Conservation (phyloP, 2,888 invertebrate genomes). For the Drymonia ruficornis region DNA sequence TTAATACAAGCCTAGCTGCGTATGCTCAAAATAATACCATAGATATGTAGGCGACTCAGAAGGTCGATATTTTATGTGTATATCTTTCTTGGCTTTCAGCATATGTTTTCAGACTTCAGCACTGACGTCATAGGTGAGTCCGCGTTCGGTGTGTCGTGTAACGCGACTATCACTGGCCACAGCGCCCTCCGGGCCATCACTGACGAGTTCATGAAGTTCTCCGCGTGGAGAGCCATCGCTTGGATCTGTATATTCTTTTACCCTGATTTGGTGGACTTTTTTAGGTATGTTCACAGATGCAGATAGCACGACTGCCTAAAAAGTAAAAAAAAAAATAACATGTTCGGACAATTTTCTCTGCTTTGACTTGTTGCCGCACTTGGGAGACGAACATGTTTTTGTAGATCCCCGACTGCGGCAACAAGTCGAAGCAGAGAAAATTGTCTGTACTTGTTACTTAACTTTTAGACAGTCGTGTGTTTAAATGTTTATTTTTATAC, state of each 20-base stretch:
- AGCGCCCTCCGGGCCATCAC: constrained; percentile 43
- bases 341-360: too few species aligned
- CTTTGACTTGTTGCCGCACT: too few species aligned
- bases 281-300: constrained; percentile 30
- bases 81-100: constrained; percentile 20
- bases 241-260: constrained; percentile 50
- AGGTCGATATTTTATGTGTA: too few species aligned
- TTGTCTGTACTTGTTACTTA: too few species aligned
- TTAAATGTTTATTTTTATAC: too few species aligned
- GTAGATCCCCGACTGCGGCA: too few species aligned
- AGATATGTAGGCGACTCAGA: too few species aligned
- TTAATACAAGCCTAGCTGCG: too few species aligned
- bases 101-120: constrained; percentile 39
- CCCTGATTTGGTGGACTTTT: constrained; percentile 41
- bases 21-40: too few species aligned
- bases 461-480: too few species aligned
- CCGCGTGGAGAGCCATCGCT: constrained; percentile 31
- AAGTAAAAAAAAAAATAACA: not conserved
- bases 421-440: too few species aligned
- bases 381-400: too few species aligned
- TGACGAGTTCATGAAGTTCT: constrained; percentile 40
- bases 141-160: constrained; percentile 40
- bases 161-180: constrained; percentile 41
- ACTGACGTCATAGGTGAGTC: constrained; percentile 46
- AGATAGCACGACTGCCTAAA: not conserved